Percentiles rank a stretch among this genome's conserved stretches.
Conservation (phyloP, 1,140 invertebrate genomes). For the Pogonus chalceus region DNA sequence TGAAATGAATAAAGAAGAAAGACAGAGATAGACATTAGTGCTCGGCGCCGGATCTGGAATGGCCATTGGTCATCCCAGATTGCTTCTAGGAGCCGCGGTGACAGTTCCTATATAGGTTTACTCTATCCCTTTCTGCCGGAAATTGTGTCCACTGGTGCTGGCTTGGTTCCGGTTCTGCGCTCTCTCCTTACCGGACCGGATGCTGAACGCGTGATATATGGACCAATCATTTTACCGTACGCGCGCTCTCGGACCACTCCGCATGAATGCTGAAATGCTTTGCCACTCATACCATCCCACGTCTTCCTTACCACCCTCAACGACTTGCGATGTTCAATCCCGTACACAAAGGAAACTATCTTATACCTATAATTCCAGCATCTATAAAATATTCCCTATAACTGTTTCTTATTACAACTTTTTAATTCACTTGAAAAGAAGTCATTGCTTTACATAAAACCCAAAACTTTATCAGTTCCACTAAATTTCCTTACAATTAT, state of each 20-base stretch:
- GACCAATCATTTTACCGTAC: constrained; percentile 4
- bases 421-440: too few species aligned
- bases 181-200: constrained; percentile 16
- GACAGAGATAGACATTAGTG: constrained; percentile 18
- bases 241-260: constrained; percentile 13
- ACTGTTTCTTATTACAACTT: too few species aligned
- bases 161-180: constrained; percentile 22
- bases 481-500: too few species aligned
- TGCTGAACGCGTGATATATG: constrained; percentile 6
- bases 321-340: background rate
- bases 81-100: constrained; percentile 22
- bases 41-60: constrained; percentile 17
- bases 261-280: constrained; percentile 14
- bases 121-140: constrained; percentile 18
- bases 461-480: too few species aligned
- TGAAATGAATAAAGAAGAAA: constrained; percentile 10
- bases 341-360: background rate
- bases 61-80: constrained; percentile 30
- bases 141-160: constrained; percentile 28
- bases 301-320: background rate
- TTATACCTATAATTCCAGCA: constrained; percentile 8
- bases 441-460: too few species aligned
- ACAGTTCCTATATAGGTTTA: constrained; percentile 21
- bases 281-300: background rate
- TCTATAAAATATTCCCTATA: too few species aligned